A percentile compares a stretch with the other conserved stretches of the same genome.
These are phyloP conservation scores for Lepidurus arcticus DNA, from an alignment of 1,140 invertebrate genomes.

Conservation along the genomic window DNA sequence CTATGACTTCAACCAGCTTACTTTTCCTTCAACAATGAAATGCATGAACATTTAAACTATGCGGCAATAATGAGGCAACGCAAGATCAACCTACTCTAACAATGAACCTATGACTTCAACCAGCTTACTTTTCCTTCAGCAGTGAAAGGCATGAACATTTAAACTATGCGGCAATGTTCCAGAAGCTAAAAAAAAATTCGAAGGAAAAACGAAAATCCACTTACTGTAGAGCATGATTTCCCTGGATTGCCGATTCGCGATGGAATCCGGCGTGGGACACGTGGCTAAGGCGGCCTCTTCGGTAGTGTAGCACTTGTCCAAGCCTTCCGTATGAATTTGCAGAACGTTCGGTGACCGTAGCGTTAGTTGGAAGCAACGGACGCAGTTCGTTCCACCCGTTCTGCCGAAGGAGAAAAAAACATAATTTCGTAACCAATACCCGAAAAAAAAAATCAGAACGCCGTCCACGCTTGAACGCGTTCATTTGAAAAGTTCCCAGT, in stretches of 20 bases:
- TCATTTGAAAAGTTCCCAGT: not conserved
- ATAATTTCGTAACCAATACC: slow-evolving; percentile 36
- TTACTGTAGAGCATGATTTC: slow-evolving; percentile 54
- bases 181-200: too few species aligned
- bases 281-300: slow-evolving; percentile 55
- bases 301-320: slow-evolving; percentile 58
- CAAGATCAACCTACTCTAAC: too few species aligned
- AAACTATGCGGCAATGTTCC: too few species aligned
- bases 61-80: too few species aligned
- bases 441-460: not conserved
- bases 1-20: too few species aligned
- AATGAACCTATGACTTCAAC: too few species aligned
- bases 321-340: slow-evolving; percentile 56
- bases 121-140: too few species aligned
- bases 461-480: not conserved
- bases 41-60: too few species aligned
- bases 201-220: slow-evolving; percentile 36
- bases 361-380: slow-evolving; percentile 57
- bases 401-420: slow-evolving; percentile 42
- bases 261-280: slow-evolving; percentile 50
- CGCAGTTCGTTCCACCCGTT: slow-evolving; percentile 52
- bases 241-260: slow-evolving; percentile 43
- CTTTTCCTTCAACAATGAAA: too few species aligned
- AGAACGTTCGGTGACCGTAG: slow-evolving; percentile 57
- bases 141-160: too few species aligned